Percentiles rank a stretch among this genome's conserved stretches.
phyloP scores from a whole-genome alignment of 2,888 invertebrate genomes.

The Eucera pruinosa region DNA sequence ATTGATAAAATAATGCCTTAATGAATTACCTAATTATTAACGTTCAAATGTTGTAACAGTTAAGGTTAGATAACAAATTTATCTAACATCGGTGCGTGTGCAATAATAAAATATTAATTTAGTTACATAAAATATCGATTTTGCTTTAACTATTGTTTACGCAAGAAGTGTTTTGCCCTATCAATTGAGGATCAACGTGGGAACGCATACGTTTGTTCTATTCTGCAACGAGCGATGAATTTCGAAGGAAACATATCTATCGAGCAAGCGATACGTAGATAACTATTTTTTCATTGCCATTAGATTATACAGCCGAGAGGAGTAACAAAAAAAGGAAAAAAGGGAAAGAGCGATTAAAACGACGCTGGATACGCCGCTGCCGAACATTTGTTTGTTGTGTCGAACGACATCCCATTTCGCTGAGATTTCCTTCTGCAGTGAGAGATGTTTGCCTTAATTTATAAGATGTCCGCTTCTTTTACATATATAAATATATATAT shows the following conservation, averaged over 20 bases:
- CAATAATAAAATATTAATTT: background rate
- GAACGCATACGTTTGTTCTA: background rate
- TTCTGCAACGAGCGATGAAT: slow-evolving; percentile 40
- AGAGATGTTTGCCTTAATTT: slow-evolving; percentile 57
- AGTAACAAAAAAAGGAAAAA: background rate
- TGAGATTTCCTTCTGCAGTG: slow-evolving; percentile 45
- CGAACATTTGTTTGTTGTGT: slow-evolving; percentile 43
- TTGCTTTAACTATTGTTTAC: background rate
- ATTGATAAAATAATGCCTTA: background rate
- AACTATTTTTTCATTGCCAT: slow-evolving; percentile 67
- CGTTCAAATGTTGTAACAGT: no score
- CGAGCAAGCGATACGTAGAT: slow-evolving; percentile 56
- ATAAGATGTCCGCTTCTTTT: slow-evolving; percentile 48
- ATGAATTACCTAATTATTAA: no score
- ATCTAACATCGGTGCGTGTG: background rate
- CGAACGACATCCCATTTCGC: slow-evolving; percentile 32
- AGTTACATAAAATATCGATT: background rate
- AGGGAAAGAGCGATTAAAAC: background rate
- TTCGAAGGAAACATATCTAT: slow-evolving; percentile 63
- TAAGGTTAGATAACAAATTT: no score
- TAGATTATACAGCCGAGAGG: slow-evolving; percentile 39
- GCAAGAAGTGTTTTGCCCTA: background rate
- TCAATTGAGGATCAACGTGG: slow-evolving; percentile 12
- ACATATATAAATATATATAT: slow-evolving; percentile 3
- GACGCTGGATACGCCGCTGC: slow-evolving; percentile 28